Conservation (phyloP, 1,140 invertebrate species). For the Lycorma delicatula region DNA sequence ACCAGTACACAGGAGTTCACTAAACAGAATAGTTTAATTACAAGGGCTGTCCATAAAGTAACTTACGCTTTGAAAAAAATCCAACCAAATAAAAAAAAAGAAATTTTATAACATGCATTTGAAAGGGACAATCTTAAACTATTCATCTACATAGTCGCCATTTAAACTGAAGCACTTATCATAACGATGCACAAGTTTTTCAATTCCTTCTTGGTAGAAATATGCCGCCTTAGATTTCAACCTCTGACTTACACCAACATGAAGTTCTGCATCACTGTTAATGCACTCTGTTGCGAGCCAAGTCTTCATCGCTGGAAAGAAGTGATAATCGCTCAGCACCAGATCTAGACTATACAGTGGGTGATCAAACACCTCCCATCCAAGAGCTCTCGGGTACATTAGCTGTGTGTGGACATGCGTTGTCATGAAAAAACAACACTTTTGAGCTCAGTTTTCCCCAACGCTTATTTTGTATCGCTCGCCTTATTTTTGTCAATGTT, state of each 20-base stretch:
- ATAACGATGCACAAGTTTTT: constrained; percentile 2
- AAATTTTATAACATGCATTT: background rate
- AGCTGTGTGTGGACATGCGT: too few relatives aligned
- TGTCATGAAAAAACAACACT: too few relatives aligned
- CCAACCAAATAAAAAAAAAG: background rate
- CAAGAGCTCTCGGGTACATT: background rate
- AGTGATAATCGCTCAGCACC: background rate
- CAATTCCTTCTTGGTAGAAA: background rate
- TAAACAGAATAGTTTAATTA: too few relatives aligned
- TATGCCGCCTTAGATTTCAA: background rate
- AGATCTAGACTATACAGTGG: background rate
- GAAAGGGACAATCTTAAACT: background rate
- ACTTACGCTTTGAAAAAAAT: background rate
- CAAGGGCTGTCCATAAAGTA: background rate
- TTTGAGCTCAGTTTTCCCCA: background rate
- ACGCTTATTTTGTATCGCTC: background rate
- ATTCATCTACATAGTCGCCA: constrained; percentile 3
- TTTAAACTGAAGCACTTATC: constrained; percentile 8
- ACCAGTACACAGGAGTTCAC: too few relatives aligned
- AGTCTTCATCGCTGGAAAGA: background rate
- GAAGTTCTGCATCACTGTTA: background rate
- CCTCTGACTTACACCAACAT: background rate
- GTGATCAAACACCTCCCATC: background rate
- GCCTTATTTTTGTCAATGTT: background rate
- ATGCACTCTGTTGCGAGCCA: background rate